Base-by-base conservation (phyloP, 2,888 invertebrate species). In the Monopis laevigella region DNA sequence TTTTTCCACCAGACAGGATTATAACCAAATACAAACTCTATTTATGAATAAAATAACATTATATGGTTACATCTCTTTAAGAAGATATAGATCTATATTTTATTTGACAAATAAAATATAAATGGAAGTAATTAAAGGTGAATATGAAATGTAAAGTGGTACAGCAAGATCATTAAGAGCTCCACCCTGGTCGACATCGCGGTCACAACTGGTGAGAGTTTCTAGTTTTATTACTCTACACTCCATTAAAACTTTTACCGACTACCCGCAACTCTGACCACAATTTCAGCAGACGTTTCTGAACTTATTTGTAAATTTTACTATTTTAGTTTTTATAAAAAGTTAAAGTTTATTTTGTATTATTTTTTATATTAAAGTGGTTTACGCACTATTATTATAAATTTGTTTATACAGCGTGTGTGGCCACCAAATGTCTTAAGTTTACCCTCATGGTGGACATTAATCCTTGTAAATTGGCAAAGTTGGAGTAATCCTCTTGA, bases 381-480 rank as follows among this genome's bases (percentile, higher is more conserved):
- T n/a, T n/a, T n/a, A n/a, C n/a, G n/a, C n/a, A n/a, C n/a, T n/a
- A n/a, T n/a, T n/a, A n/a, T n/a, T n/a, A n/a, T n/a, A n/a, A n/a
- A n/a, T n/a, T n/a, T n/a, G n/a, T n/a, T n/a, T n/a, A n/a, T n/a
- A n/a, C n/a, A n/a, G n/a, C n/a, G n/a, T n/a, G n/a, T n/a, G n/a
- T n/a, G n/a, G n/a, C n/a, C n/a, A n/a, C n/a, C n/a, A n/a, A n/a
- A n/a, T n/a, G n/a, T n/a, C n/a, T n/a, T n/a, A 35, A 19, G 17
- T 35, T 35, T 16, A n/a, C n/a, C 14, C 35, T 17, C 18, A 35
- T 35, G 35, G 7, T 4, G 19, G 19, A 35, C 35, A 35, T 35
- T 35, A 35, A 35, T 35, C 35, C 35, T 11, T 19, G 17, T 35
- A 35, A 35, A 35, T 35, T 35, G 35, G 18, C 16, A 35, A 35